These are phyloP conservation scores for Sycophaga agraensis DNA, from an alignment of 1,140 invertebrate genomes.

Conservation along the genomic window DNA sequence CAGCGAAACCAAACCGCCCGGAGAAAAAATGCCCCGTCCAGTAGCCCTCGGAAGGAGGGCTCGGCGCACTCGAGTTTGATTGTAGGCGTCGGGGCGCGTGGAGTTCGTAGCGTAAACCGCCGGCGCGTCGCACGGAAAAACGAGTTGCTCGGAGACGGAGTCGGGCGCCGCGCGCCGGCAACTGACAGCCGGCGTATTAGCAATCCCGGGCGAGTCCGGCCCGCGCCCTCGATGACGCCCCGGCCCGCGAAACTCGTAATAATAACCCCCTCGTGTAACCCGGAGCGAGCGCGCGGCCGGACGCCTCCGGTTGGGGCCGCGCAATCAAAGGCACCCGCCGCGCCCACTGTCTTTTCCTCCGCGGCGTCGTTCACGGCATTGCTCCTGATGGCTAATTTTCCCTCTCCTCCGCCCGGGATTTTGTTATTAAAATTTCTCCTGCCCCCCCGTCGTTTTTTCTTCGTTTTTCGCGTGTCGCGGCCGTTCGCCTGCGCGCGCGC, in stretches of 20 bases:
- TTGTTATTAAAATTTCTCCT: conserved; percentile 46
- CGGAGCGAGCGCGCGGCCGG: conserved; percentile 6
- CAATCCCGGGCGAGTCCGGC: conserved; percentile 34
- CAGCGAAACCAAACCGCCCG: no score
- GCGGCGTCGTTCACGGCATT: conserved; percentile 24
- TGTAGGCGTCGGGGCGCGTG: no score
- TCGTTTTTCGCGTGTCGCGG: neutral
- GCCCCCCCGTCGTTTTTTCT: neutral
- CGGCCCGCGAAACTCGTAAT: conserved; percentile 15
- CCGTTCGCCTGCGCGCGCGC: no score
- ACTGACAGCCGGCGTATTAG: conserved; percentile 47
- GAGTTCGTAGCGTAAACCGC: neutral
- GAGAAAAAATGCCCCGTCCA: no score
- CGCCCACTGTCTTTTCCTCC: conserved; percentile 5
- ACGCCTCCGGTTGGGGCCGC: neutral
- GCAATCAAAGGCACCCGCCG: conserved; percentile 2
- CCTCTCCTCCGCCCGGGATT: conserved; percentile 27
- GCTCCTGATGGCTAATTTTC: conserved; percentile 50
- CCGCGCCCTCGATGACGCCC: neutral
- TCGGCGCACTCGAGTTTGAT: no score
- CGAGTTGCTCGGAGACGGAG: conserved; percentile 7
- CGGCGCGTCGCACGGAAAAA: neutral
- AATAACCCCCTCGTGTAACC: conserved; percentile 24
- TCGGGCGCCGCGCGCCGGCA: conserved; percentile 31
- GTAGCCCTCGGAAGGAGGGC: no score